A percentile compares a stretch with the other conserved stretches of the same genome.
Conservation (phyloP, 1,140 invertebrate species). For the Thaumetopoea pityocampa region DNA sequence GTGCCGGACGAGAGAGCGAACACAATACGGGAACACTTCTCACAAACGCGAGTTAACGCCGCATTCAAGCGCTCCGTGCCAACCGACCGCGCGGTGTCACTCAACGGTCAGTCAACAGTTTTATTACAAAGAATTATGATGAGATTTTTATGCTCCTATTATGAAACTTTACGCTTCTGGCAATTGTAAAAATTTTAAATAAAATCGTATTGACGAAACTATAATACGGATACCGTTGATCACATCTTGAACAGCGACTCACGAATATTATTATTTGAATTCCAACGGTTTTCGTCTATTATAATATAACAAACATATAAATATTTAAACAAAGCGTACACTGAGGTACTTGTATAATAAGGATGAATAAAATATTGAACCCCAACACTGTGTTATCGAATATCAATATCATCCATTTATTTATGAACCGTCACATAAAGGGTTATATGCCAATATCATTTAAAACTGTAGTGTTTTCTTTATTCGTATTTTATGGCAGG, state of each 20-base stretch:
- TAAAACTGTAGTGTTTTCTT: too few relatives aligned
- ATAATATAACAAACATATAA: constrained; percentile 5
- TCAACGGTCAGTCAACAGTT: constrained; percentile 65
- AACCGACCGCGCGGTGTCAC: constrained; percentile 48
- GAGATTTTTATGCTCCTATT: constrained; percentile 29
- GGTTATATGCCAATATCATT: too few relatives aligned
- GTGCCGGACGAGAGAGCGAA: constrained; percentile 15
- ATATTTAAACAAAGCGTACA: constrained; percentile 4
- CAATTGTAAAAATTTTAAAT: constrained; percentile 48
- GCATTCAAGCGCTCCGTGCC: constrained; percentile 40
- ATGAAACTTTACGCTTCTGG: constrained; percentile 41
- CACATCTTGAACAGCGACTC: constrained; percentile 3
- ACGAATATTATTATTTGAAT: constrained; percentile 2
- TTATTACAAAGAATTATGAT: constrained; percentile 37
- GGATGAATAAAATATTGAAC: too few relatives aligned
- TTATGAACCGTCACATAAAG: too few relatives aligned
- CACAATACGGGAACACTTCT: constrained; percentile 42
- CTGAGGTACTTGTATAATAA: background rate
- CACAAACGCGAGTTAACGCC: constrained; percentile 31
- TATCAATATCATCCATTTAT: constrained; percentile 12
- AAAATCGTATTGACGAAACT: constrained; percentile 17
- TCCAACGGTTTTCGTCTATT: constrained; percentile 5
- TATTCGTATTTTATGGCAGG: background rate
- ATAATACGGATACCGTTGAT: constrained; percentile 11
- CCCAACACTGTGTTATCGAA: constrained; percentile 2